These are phyloP conservation scores for Helarctos malayanus DNA, from an alignment of 2,797 vertebrate genomes.

Conservation along the genomic window DNA sequence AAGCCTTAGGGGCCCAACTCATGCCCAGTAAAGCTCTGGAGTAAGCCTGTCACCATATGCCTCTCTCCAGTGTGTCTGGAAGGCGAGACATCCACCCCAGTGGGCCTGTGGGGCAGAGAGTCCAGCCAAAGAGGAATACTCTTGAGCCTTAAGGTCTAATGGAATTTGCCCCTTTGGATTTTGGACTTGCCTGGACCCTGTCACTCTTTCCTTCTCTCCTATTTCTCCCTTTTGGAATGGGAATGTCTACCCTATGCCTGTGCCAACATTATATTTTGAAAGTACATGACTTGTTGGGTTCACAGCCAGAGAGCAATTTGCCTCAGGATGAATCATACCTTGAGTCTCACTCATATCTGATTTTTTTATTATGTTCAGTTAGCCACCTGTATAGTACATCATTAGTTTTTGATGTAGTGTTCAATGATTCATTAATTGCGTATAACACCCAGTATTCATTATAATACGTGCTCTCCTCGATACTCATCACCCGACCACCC, in stretches of 20 bases:
- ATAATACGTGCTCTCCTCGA: background rate
- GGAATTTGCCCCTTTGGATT: background rate
- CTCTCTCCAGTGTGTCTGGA: background rate
- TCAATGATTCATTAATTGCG: background rate
- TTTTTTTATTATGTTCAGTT: background rate
- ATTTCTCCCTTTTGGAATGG: constrained; percentile 9
- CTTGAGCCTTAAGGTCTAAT: background rate
- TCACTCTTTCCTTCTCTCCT: background rate
- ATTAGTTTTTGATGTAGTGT: background rate
- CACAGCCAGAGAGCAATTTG: background rate
- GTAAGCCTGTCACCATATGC: background rate
- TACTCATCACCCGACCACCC: background rate
- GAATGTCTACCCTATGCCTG: background rate
- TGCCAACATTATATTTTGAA: background rate
- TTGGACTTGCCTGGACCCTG: background rate
- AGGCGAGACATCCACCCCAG: background rate
- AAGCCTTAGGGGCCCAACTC: background rate
- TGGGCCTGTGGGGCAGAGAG: background rate
- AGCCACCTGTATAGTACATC: background rate
- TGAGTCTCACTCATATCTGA: background rate
- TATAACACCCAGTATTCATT: background rate
- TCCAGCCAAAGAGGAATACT: background rate
- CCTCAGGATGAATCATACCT: background rate
- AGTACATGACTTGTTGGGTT: background rate
- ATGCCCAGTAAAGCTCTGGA: background rate